phyloP scores from a whole-genome alignment of 2,888 invertebrate genomes.

The Plagodis dolabraria region DNA sequence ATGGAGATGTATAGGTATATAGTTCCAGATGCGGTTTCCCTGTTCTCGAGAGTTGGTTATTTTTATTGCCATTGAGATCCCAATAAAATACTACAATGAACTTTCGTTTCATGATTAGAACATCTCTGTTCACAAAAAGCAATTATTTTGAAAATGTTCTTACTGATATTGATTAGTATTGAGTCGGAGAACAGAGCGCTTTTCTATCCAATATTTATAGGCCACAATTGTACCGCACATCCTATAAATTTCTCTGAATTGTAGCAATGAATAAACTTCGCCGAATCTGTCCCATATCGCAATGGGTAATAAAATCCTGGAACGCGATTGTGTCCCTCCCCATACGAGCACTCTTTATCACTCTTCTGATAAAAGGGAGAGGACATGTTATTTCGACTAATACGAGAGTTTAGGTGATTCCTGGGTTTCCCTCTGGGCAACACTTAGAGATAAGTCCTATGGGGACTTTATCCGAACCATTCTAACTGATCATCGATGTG shows the following conservation, averaged over 20 bases:
- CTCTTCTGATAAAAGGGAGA: slow-evolving; percentile 53
- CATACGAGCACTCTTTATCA: slow-evolving; percentile 54
- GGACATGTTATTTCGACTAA: slow-evolving; percentile 60
- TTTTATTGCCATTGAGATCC: background rate
- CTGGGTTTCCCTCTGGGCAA: slow-evolving; percentile 53
- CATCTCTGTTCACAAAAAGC: too few relatives aligned
- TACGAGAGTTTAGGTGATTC: slow-evolving; percentile 56
- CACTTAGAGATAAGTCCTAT: slow-evolving; percentile 47
- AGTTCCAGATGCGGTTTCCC: slow-evolving; percentile 5
- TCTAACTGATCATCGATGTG: slow-evolving; percentile 49
- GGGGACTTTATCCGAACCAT: slow-evolving; percentile 55
- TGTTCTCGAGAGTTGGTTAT: slow-evolving; percentile 5
- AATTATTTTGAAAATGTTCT: too few relatives aligned
- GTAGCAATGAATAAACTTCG: slow-evolving; percentile 33
- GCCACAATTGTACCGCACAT: slow-evolving; percentile 21
- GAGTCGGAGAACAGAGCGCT: background rate
- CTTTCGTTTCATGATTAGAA: too few relatives aligned
- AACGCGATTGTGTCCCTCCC: slow-evolving; percentile 46
- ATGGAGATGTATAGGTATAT: slow-evolving; percentile 8
- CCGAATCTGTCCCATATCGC: slow-evolving; percentile 36
- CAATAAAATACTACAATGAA: background rate
- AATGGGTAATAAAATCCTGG: slow-evolving; percentile 49
- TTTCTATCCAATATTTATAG: slow-evolving; percentile 2
- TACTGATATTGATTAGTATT: background rate
- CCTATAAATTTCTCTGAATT: slow-evolving; percentile 27